These are phyloP conservation scores for Rhinophrynus dorsalis DNA, from an alignment of 2,797 vertebrate genomes.

Conservation along the genomic window DNA sequence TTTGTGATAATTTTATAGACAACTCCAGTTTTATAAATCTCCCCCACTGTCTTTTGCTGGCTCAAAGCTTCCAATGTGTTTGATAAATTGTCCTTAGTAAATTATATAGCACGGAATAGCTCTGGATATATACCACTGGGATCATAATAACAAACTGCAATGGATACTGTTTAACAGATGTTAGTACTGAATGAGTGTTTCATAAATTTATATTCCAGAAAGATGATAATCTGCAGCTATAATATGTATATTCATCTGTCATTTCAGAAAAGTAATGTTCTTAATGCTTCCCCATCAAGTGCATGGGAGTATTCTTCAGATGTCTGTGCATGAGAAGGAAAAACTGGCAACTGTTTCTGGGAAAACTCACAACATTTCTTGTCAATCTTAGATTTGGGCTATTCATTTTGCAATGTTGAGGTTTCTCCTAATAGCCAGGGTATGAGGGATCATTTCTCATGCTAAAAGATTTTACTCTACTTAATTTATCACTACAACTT, in stretches of 20 bases:
- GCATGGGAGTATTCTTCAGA: conserved; percentile 27
- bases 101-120: not conserved
- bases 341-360: conserved; percentile 41
- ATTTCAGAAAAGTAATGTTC: conserved; percentile 37
- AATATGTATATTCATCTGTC: conserved; percentile 33
- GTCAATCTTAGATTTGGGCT: conserved; percentile 37
- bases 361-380: conserved; percentile 45
- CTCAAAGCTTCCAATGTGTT: not conserved
- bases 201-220: conserved; percentile 12
- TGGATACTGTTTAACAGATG: conserved; percentile 14
- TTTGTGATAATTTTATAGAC: no score
- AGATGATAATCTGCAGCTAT: conserved; percentile 21
- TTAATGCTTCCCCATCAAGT: conserved; percentile 49
- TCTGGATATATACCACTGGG: not conserved
- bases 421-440: conserved; percentile 1
- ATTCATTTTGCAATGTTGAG: conserved; percentile 46
- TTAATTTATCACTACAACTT: conserved; percentile 8
- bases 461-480: conserved; percentile 15
- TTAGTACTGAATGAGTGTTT: conserved; percentile 22
- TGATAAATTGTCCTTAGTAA: conserved; percentile 3
- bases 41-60: not conserved
- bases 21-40: no score
- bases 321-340: not conserved
- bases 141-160: not conserved
- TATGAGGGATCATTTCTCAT: conserved; percentile 31